Conservation (phyloP, 2,797 vertebrate species). For the Neostethus bicornis region DNA sequence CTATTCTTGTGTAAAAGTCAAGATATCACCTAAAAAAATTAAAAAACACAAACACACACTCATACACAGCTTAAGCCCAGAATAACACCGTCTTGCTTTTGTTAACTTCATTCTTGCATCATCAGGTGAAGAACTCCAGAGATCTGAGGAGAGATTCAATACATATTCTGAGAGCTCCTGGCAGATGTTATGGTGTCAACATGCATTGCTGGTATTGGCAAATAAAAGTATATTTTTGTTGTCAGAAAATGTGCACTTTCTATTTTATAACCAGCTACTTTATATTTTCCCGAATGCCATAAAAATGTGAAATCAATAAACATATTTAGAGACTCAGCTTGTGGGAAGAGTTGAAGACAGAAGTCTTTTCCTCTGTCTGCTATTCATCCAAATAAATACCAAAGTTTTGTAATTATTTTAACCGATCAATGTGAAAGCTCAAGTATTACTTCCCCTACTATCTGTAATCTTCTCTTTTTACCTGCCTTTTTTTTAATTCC, state of each 20-base stretch:
- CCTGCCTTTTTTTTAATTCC: not conserved
- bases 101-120: constrained; percentile 63
- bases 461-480: constrained; percentile 14
- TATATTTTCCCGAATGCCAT: constrained; percentile 7
- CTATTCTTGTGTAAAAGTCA: constrained; percentile 13
- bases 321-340: constrained; percentile 15
- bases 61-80: constrained; percentile 23
- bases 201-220: not conserved
- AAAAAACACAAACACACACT: constrained; percentile 1
- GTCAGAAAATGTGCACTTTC: too few relatives aligned
- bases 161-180: constrained; percentile 4
- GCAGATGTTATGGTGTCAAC: constrained; percentile 3
- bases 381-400: constrained; percentile 24
- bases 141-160: constrained; percentile 5
- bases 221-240: not conserved
- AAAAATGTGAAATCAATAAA: constrained; percentile 32
- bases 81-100: constrained; percentile 41
- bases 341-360: constrained; percentile 29
- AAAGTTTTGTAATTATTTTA: constrained; percentile 56
- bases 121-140: constrained; percentile 32
- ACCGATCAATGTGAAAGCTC: constrained; percentile 42
- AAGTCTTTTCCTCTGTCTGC: constrained; percentile 13
- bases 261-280: not conserved
- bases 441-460: constrained; percentile 20
- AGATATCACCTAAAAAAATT: constrained; percentile 13